phyloP scores from a whole-genome alignment of 1,140 invertebrate species.

The Micrasema longulum region DNA sequence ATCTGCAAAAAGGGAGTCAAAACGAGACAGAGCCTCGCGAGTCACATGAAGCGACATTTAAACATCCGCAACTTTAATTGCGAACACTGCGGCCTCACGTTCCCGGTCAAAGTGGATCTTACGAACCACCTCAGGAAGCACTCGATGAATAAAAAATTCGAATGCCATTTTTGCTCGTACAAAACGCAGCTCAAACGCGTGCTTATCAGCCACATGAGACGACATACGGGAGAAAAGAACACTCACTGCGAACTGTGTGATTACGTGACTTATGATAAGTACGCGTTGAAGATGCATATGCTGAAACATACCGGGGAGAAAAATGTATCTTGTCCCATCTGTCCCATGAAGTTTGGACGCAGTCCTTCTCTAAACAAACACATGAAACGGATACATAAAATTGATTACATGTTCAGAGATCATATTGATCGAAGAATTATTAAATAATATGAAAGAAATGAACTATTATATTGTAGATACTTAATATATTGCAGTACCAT shows the following conservation, averaged over 20 bases:
- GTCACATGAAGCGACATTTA: slow-evolving; percentile 63
- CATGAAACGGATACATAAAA: slow-evolving; percentile 61
- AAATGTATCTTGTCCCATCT: slow-evolving; percentile 69
- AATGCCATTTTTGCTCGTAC: slow-evolving; percentile 66
- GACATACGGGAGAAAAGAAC: slow-evolving; percentile 63
- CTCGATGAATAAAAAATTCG: slow-evolving; percentile 51
- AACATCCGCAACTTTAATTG: slow-evolving; percentile 65
- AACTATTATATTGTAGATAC: too few relatives aligned
- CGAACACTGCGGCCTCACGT: slow-evolving; percentile 64
- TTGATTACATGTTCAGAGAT: slow-evolving; percentile 62
- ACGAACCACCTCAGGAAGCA: slow-evolving; percentile 63
- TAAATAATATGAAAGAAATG: slow-evolving; percentile 21
- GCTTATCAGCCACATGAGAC: slow-evolving; percentile 63
- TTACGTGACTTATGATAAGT: slow-evolving; percentile 59
- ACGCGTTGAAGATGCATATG: slow-evolving; percentile 62
- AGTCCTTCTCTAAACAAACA: slow-evolving; percentile 65
- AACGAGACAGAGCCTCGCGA: slow-evolving; percentile 59
- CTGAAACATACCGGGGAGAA: slow-evolving; percentile 70
- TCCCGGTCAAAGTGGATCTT: slow-evolving; percentile 63
- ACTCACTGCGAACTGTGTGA: slow-evolving; percentile 62
- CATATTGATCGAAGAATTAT: slow-evolving; percentile 47
- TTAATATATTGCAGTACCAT: too few relatives aligned
- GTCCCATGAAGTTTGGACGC: slow-evolving; percentile 66
- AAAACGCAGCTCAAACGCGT: slow-evolving; percentile 65
- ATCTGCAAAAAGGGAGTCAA: slow-evolving; percentile 61